Evolutionary conservation across 2,113 vertebrate species (phyloP).

Genomic region (Mesembrinibis cayennensis): DNA sequence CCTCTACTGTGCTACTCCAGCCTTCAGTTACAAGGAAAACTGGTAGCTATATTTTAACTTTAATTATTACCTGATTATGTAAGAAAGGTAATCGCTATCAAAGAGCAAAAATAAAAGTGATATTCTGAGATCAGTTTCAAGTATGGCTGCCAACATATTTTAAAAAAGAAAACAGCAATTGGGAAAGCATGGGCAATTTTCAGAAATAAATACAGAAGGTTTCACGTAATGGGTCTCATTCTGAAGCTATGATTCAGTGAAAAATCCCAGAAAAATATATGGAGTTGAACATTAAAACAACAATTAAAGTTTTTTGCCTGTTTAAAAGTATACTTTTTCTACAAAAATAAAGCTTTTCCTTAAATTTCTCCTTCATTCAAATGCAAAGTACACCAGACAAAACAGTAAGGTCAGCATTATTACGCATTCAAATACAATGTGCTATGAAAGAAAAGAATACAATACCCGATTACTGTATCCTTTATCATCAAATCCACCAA

Average conservation of each 20-base stretch:
- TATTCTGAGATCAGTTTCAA: not conserved
- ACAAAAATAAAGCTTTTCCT: not conserved
- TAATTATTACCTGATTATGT: not conserved
- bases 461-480: conserved; percentile 92
- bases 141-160: not conserved
- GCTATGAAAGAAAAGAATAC: not conserved
- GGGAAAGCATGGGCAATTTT: not conserved
- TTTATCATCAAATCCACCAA: conserved; percentile 92
- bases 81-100: not conserved
- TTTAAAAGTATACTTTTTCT: not conserved
- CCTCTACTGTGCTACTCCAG: not conserved
- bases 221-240: not conserved
- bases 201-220: not conserved
- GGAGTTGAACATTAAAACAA: not conserved
- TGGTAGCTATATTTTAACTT: not conserved
- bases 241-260: not conserved
- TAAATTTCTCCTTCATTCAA: not conserved
- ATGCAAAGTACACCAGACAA: not conserved
- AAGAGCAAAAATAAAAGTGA: not conserved
- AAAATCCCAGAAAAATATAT: not conserved
- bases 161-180: not conserved
- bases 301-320: not conserved
- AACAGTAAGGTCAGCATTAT: not conserved
- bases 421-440: not conserved
- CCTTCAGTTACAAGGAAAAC: not conserved